Conservation (phyloP, 23 tunicate genomes). For the Diplosoma virens region DNA sequence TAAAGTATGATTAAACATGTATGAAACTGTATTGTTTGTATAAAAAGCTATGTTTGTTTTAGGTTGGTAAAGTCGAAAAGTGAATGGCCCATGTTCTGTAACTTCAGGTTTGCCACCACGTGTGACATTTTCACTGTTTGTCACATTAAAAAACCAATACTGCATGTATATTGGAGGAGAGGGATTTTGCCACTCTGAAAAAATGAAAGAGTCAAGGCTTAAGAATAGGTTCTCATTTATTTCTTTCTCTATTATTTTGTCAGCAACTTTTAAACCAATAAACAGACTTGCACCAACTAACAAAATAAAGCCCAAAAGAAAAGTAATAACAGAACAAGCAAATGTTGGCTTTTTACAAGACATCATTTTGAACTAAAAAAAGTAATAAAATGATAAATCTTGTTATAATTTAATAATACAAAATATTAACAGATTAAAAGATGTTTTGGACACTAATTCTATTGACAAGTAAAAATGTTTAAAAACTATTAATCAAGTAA, state of each 20-base stretch:
- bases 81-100: slow-evolving; percentile 71
- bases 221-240: slow-evolving; percentile 29
- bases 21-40: slow-evolving; percentile 71
- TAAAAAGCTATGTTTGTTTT: slow-evolving; percentile 68
- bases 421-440: no score
- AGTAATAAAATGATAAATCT: no score
- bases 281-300: slow-evolving; percentile 15
- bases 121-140: slow-evolving; percentile 55
- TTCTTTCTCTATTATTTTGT: slow-evolving; percentile 23
- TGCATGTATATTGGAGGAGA: slow-evolving; percentile 94
- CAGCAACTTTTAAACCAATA: slow-evolving; percentile 32
- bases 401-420: no score
- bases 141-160: slow-evolving; percentile 84
- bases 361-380: no score
- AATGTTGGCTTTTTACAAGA: no score
- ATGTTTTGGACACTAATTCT: no score
- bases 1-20: slow-evolving; percentile 86
- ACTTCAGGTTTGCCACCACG: slow-evolving; percentile 64
- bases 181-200: slow-evolving; percentile 70
- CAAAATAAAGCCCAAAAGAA: slow-evolving; percentile 19
- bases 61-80: slow-evolving; percentile 77
- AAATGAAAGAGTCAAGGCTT: slow-evolving; percentile 53
- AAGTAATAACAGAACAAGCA: slow-evolving; percentile 13
- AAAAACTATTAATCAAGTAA: no score
- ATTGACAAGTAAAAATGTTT: no score